Evolutionary conservation across 2,797 vertebrate genomes (phyloP), one percentile per base, ranked within the genome.

Genomic region (Anas capensis): DNA sequence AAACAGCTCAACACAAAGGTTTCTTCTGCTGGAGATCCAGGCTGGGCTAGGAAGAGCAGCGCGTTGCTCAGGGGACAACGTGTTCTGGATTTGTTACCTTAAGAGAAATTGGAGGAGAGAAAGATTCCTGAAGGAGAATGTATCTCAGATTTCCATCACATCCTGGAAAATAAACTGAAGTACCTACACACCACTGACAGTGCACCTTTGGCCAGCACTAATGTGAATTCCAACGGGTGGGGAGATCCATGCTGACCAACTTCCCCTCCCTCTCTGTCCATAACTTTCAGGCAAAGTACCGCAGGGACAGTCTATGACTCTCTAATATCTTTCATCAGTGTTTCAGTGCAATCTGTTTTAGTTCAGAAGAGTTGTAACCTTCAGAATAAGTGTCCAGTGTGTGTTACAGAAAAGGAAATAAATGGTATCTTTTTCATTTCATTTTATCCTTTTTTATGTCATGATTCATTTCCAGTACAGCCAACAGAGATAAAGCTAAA

Each of bases 401-500:
- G 72, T 92, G 86, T 66, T 92, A 56, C 80, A 95, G 93, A 68
- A 88, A 78, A 94, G 60, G 78, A 96, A 96, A 96, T 93, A 96
- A 95, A 95, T 58, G 80, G 56, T 34, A 85, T 87, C 82, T 60
- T 87, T 94, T 88, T 53, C 89, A 93, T 93, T 97, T 93, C 77
- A 21, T 95, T 96, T 96, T 83, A 89, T 90, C 85, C 92, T 24
- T 56, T 76, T 93, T 92, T 82, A 60, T 91, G 93, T 86, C 78
- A 23, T 94, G 94, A 97, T 97, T 97, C 95, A 96, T 97, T 93
- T 86, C 91, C 88, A 93, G 78, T 60, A 83, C 44, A 89, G 82
- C 60, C 92, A 94, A 93, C 71, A 75, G 93, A 97, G 96, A 93
- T 95, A 95, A 96, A 95, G 72, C 81, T 92, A 93, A 97, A 96